Conservation (phyloP, 2,113 vertebrate species). For the Caretta caretta region DNA sequence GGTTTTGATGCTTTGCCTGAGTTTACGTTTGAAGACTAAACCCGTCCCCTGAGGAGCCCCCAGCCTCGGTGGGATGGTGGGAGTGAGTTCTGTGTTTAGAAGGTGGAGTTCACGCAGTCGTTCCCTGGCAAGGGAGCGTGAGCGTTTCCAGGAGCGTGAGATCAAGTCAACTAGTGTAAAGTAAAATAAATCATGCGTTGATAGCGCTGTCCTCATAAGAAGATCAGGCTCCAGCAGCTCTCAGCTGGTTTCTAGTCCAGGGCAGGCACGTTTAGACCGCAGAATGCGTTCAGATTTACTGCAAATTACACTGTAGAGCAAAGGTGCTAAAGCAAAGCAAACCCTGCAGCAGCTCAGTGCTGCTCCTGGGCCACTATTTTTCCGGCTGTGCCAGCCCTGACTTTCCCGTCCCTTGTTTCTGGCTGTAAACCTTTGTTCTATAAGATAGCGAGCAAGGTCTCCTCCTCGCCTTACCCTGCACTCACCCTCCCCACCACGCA, state of each 20-base stretch:
- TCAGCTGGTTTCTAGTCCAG: neutral
- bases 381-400: neutral
- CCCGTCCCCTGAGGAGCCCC: too few species aligned
- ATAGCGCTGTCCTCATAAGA: neutral
- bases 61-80: too few species aligned
- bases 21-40: too few species aligned
- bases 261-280: neutral
- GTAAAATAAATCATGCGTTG: fast-evolving
- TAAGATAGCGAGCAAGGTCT: neutral
- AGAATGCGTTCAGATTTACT: neutral
- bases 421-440: neutral
- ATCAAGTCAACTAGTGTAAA: neutral
- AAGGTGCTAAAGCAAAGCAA: slow-evolving; percentile 17
- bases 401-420: neutral
- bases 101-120: neutral
- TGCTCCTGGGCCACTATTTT: neutral
- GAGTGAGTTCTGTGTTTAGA: neutral
- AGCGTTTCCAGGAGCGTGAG: neutral
- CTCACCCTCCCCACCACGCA: neutral
- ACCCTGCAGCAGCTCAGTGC: neutral
- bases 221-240: neutral
- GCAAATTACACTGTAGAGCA: neutral
- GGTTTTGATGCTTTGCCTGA: too few species aligned
- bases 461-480: neutral
- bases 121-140: neutral